Evolutionary conservation across 2,113 vertebrate species (phyloP).

Genomic region (Scytalopus superciliaris): DNA sequence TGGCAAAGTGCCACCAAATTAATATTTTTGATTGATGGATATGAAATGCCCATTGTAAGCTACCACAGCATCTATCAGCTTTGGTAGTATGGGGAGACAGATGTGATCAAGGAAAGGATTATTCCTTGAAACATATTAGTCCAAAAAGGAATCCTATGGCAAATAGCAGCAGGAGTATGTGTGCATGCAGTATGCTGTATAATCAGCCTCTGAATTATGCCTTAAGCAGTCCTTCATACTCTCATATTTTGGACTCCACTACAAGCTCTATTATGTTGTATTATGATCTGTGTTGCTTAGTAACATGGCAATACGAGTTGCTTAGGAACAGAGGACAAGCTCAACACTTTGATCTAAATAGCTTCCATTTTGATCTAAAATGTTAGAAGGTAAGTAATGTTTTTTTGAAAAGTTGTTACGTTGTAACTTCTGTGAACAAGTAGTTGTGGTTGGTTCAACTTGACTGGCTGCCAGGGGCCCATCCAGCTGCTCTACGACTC

Average conservation of each 20-base stretch:
- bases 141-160: not conserved
- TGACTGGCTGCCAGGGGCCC: not conserved
- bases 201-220: not conserved
- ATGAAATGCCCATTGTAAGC: not conserved
- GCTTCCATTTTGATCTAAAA: not conserved
- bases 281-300: not conserved
- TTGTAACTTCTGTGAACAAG: not conserved
- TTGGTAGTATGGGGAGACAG: not conserved
- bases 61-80: not conserved
- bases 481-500: rapidly evolving
- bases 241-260: not conserved
- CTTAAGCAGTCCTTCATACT: not conserved
- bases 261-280: not conserved
- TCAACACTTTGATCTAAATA: not conserved
- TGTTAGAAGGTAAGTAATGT: not conserved
- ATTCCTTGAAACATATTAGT: not conserved
- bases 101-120: not conserved
- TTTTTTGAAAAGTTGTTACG: not conserved
- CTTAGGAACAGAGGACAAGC: not conserved
- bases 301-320: not conserved
- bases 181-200: not conserved
- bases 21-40: not conserved
- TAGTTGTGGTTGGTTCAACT: not conserved
- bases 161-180: not conserved
- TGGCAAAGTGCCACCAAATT: not conserved